phyloP scores from a whole-genome alignment of 2,113 vertebrate genomes.

The Calonectris borealis region DNA sequence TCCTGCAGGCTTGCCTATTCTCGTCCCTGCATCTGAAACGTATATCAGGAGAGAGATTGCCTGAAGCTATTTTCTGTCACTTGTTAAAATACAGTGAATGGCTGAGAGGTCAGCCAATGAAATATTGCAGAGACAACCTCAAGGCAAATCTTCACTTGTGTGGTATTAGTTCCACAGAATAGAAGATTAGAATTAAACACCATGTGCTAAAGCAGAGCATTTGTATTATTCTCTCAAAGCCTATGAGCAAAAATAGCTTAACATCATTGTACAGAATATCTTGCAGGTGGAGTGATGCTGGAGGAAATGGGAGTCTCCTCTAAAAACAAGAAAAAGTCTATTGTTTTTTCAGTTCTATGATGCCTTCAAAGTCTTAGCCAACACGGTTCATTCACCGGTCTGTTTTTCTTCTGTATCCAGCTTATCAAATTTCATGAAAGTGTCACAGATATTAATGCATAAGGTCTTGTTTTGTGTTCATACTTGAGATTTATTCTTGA shows the following conservation, averaged over 20 bases:
- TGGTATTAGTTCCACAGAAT: not conserved
- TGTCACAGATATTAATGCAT: not conserved
- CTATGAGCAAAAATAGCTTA: not conserved
- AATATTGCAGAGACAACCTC: not conserved
- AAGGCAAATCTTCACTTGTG: not conserved
- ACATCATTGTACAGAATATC: not conserved
- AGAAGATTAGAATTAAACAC: not conserved
- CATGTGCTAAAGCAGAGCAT: not conserved
- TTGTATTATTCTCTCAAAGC: not conserved
- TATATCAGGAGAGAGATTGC: not conserved
- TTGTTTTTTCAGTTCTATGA: not conserved
- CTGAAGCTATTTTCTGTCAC: not conserved
- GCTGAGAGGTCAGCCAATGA: constrained; percentile 25
- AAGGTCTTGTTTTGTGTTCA: not conserved
- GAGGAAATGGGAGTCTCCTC: not conserved
- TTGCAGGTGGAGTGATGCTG: not conserved
- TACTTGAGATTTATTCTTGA: not conserved
- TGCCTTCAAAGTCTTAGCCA: not conserved
- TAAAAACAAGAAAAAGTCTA: not conserved
- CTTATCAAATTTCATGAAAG: not conserved
- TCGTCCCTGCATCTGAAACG: not conserved
- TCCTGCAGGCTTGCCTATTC: not conserved
- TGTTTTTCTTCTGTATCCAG: not conserved
- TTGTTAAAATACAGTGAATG: constrained; percentile 7
- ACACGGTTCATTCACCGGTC: not conserved